phyloP scores from a whole-genome alignment of 2,113 vertebrate genomes.

The Falco punctatus region DNA sequence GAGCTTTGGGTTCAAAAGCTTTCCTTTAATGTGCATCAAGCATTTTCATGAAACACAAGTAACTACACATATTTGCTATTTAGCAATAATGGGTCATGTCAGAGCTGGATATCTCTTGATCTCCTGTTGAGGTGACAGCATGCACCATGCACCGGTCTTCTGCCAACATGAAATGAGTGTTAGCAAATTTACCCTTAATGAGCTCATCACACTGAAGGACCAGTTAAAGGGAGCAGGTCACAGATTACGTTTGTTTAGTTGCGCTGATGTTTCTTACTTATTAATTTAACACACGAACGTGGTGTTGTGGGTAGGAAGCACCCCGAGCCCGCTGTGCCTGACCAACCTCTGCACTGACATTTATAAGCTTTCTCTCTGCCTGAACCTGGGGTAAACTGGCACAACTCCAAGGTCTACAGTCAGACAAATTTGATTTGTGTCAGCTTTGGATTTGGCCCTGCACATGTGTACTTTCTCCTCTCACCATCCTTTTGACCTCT shows the following conservation, averaged over 20 bases:
- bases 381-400: background rate
- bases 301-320: background rate
- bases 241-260: constrained; percentile 61
- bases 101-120: constrained; percentile 47
- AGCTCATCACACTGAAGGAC: constrained; percentile 61
- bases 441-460: background rate
- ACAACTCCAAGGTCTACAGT: background rate
- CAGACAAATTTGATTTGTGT: background rate
- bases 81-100: constrained; percentile 55
- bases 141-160: background rate
- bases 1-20: constrained; percentile 64
- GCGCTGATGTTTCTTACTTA: background rate
- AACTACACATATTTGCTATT: constrained; percentile 65
- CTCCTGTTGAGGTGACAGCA: constrained; percentile 64
- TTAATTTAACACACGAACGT: background rate
- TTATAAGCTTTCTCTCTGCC: background rate
- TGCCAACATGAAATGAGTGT: constrained; percentile 47
- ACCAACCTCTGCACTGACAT: background rate
- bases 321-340: background rate
- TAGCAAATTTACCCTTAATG: constrained; percentile 72
- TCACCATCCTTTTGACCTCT: background rate
- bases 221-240: constrained; percentile 63
- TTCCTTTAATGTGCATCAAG: constrained; percentile 67
- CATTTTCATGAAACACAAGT: constrained; percentile 54
- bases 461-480: background rate